These are phyloP conservation scores for Notoglanidium macrostoma DNA, from an alignment of 2,797 vertebrate genomes.

Conservation along the genomic window DNA sequence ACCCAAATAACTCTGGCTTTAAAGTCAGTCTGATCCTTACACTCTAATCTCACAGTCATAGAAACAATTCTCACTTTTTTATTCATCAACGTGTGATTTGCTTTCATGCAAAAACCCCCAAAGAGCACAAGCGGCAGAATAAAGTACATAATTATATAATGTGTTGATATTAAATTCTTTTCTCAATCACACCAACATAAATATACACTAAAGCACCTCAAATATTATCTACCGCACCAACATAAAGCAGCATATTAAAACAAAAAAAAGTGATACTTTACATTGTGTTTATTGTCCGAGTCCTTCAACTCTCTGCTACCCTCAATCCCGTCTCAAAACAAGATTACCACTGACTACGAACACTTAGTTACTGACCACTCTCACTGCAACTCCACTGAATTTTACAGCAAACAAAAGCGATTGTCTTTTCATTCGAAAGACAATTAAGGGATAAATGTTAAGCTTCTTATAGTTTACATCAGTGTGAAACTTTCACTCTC, in stretches of 20 bases:
- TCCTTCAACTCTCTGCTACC: background rate
- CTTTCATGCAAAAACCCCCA: background rate
- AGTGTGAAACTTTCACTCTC: background rate
- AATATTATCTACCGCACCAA: background rate
- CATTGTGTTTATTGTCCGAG: background rate
- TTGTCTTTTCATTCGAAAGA: background rate
- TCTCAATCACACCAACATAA: background rate
- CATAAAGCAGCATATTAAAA: background rate
- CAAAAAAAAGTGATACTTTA: background rate
- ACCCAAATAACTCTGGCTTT: background rate
- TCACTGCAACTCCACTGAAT: background rate
- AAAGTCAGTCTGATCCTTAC: background rate
- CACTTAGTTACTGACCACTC: background rate
- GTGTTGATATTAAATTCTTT: background rate
- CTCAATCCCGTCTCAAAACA: background rate
- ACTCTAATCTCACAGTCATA: background rate
- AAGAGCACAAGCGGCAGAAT: background rate
- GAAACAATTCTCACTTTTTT: background rate
- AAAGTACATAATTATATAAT: background rate
- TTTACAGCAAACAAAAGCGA: background rate
- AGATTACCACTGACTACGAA: background rate
- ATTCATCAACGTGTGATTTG: background rate
- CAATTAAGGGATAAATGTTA: slow-evolving; percentile 18
- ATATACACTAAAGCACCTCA: background rate
- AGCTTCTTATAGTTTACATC: background rate